phyloP scores from a whole-genome alignment of 2,888 invertebrate genomes.

The Apamea monoglypha region DNA sequence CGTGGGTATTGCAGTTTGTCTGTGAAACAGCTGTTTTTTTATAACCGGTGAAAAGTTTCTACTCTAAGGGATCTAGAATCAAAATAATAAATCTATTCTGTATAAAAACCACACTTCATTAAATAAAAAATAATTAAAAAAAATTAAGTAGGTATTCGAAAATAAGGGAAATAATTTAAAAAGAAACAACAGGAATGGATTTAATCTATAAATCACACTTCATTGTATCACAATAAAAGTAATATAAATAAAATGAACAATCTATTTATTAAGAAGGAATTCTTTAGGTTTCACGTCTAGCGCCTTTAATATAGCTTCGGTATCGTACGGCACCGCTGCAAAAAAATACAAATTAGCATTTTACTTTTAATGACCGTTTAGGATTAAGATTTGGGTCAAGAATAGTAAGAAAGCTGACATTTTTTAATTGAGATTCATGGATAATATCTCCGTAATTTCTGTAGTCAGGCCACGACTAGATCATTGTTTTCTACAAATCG shows the following conservation, averaged over 20 bases:
- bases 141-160: background rate
- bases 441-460: background rate
- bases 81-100: too few relatives aligned
- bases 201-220: constrained; percentile 14
- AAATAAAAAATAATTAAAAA: background rate
- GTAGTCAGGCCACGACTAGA: background rate
- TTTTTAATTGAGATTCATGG: background rate
- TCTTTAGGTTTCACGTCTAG: constrained; percentile 78
- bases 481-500: background rate
- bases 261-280: constrained; percentile 54
- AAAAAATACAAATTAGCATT: background rate
- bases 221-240: background rate
- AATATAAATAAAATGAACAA: background rate
- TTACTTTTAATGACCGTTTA: background rate
- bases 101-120: constrained; percentile 3
- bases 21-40: too few relatives aligned
- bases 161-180: background rate
- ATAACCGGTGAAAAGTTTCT: too few relatives aligned
- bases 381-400: background rate
- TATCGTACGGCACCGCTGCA: constrained; percentile 80
- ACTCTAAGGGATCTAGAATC: too few relatives aligned
- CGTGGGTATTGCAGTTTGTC: too few relatives aligned
- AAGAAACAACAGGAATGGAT: background rate
- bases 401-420: background rate
- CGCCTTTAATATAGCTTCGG: constrained; percentile 81